Evolutionary conservation across 2,113 vertebrate genomes (phyloP).

Genomic region (Conger conger): DNA sequence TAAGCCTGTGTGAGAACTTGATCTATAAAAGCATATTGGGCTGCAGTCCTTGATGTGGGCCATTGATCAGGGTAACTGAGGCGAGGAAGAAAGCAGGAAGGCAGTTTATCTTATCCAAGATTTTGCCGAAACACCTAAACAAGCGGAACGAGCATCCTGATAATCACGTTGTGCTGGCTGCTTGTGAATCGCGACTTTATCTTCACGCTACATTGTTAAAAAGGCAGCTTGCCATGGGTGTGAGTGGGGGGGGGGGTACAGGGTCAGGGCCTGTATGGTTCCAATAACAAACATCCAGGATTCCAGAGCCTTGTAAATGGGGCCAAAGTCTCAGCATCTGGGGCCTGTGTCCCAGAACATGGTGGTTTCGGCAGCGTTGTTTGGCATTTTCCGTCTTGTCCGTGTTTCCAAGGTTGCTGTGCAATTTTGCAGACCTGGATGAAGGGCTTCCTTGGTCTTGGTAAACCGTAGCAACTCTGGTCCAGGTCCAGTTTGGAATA

Average conservation of each 20-base stretch:
- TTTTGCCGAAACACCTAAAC: too few relatives aligned
- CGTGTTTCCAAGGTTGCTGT: not conserved
- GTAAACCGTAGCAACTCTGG: not conserved
- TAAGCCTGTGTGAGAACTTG: not conserved
- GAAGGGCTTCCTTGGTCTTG: not conserved
- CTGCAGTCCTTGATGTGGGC: not conserved
- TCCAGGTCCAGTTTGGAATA: not conserved
- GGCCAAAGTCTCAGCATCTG: not conserved
- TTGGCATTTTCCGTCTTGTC: not conserved
- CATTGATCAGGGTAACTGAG: not conserved
- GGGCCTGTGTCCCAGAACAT: not conserved
- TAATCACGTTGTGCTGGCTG: not conserved
- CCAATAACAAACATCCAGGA: not conserved
- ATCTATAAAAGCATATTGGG: not conserved
- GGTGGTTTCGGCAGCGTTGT: not conserved
- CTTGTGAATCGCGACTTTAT: not conserved
- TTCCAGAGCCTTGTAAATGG: not conserved
- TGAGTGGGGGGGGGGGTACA: too few relatives aligned
- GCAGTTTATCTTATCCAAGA: too few relatives aligned
- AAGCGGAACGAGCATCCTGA: too few relatives aligned
- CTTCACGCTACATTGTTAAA: not conserved
- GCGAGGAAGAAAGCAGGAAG: too few relatives aligned
- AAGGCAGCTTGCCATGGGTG: not conserved
- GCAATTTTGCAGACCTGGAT: not conserved
- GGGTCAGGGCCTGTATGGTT: not conserved